Base-by-base conservation (phyloP, 2,888 invertebrate species). In the Mythimna lalbum region DNA sequence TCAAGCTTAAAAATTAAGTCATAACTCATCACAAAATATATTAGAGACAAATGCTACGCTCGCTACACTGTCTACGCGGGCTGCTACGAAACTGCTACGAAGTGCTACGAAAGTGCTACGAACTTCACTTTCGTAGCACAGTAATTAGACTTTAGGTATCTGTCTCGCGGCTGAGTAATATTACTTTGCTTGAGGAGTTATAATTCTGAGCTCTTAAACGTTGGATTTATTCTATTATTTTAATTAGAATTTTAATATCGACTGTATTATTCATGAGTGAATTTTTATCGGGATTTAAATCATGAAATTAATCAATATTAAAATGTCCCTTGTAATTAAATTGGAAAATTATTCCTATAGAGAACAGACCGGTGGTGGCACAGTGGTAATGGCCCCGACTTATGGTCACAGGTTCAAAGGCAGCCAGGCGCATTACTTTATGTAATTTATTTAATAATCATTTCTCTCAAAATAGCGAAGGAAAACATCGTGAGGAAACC, bases 111-210 rank as follows among this genome's bases (percentile, higher is more conserved):
- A 87, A 71, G 63, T 43, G 78, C 86, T 85, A 88, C 90, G 86
- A 87, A 88, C 85, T 83, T 87, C 85, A 89, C 84, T 89, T 87
- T 89, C 83, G 89, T 87, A 88, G 88, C 83, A 82, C 84, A 80
- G 89, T 90, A 90, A 90, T 90, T 90, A 89, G 84, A 87, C 86
- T 86, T 69, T 84, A 81, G 87, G 86, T 88, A 81, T 79, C 86
- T 85, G 88, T 86, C 86, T 86, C 83, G 82, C 78, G 83, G 81
- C 81, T 84, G 81, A 81, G 81, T 86, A 85, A 87, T 88, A 89
- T 88, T 85, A 86, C 86, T 86, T 87, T 82, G 80, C 84, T 85
- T 85, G 78, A 82, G 78, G 80, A 84, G 69, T 83, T 83, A 80
- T 74, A 84, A 85, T 83, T 81, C 72, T 73, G 78, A 74, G 74